Evolutionary conservation across 2,113 vertebrate species (phyloP).

Genomic region (Pithys albifrons): DNA sequence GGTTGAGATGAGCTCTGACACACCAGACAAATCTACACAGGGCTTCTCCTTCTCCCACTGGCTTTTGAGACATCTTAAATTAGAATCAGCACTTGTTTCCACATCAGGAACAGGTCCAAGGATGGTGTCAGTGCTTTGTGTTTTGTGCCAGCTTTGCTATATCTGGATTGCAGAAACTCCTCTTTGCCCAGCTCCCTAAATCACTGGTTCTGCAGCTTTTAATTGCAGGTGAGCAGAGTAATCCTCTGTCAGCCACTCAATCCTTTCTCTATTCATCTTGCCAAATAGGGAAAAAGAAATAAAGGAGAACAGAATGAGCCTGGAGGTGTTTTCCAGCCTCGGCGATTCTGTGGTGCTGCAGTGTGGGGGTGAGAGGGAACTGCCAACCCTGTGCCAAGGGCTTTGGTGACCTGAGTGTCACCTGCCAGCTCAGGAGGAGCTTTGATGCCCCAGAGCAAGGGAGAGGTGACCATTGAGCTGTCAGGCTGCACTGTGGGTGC

Average conservation of each 20-base stretch:
- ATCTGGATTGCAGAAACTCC: neutral
- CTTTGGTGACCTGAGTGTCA: neutral
- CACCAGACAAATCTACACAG: neutral
- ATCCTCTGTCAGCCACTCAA: neutral
- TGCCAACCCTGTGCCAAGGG: neutral
- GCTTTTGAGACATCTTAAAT: neutral
- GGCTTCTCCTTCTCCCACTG: neutral
- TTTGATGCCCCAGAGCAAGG: neutral
- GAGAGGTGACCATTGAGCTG: neutral
- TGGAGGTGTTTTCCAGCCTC: neutral
- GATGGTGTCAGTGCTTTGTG: neutral
- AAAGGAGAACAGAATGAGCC: neutral
- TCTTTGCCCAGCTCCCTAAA: neutral
- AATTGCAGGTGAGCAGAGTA: neutral
- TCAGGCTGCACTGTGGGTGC: neutral
- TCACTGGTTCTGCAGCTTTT: neutral
- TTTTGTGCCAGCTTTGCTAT: neutral
- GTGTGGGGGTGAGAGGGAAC: neutral
- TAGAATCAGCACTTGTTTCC: neutral
- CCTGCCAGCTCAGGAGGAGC: neutral
- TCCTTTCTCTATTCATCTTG: neutral
- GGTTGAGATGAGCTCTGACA: neutral
- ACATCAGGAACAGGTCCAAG: neutral
- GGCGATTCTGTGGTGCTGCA: neutral
- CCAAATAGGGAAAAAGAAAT: neutral